Conservation (phyloP, 2,113 vertebrate species). For the Phalacrocorax aristotelis region DNA sequence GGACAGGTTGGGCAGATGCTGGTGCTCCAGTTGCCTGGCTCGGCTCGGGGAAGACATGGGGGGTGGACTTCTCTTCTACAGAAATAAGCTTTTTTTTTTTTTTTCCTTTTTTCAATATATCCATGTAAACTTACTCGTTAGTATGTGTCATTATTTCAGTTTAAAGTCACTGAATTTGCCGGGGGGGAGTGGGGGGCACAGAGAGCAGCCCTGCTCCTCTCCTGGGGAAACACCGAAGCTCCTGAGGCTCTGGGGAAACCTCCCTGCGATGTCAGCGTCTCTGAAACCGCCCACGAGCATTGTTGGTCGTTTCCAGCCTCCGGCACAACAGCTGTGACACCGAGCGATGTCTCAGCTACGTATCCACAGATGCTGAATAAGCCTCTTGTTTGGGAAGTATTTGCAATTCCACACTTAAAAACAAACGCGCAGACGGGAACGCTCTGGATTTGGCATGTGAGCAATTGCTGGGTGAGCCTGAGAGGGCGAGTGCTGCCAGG, state of each 20-base stretch:
- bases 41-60: accelerated
- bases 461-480: not conserved
- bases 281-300: not conserved
- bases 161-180: not conserved
- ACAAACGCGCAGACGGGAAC: not conserved
- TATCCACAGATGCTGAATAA: not conserved
- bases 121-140: not conserved
- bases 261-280: not conserved
- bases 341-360: not conserved
- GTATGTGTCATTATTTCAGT: not conserved
- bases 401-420: not conserved
- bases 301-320: not conserved
- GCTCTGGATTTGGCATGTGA: not conserved
- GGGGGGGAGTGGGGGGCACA: not conserved
- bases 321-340: not conserved
- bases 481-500: not conserved
- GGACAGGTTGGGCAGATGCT: accelerated
- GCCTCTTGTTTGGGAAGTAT: not conserved
- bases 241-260: not conserved
- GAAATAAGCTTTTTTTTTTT: not conserved
- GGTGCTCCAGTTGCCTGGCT: not conserved
- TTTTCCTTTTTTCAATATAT: not conserved
- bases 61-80: not conserved
- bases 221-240: not conserved
- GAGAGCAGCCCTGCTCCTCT: not conserved